These are phyloP conservation scores for Protodeltote pygarga DNA, from an alignment of 2,888 invertebrate genomes.

Conservation along the genomic window DNA sequence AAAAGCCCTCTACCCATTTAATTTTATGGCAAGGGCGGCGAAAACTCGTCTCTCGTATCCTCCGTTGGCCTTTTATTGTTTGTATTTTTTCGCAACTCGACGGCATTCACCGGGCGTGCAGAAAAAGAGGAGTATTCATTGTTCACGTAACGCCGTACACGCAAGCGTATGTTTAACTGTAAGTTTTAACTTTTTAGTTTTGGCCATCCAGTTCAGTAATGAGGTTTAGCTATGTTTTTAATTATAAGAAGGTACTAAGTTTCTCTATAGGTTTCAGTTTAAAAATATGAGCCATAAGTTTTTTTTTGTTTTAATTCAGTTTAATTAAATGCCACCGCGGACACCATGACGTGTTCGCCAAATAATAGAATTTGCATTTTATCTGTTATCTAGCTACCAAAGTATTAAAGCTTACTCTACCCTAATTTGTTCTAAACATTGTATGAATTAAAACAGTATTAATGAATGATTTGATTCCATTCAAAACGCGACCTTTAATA, in stretches of 20 bases:
- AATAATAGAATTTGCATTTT: too few relatives aligned
- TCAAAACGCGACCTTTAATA: too few relatives aligned
- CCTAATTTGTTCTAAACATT: too few relatives aligned
- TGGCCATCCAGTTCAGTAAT: slow-evolving; percentile 36
- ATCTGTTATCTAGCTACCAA: too few relatives aligned
- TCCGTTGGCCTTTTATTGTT: slow-evolving; percentile 71
- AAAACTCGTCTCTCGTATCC: slow-evolving; percentile 65
- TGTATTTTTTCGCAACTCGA: slow-evolving; percentile 71
- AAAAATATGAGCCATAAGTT: too few relatives aligned
- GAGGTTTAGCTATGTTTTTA: slow-evolving; percentile 25
- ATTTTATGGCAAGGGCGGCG: slow-evolving; percentile 76
- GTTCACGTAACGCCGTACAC: slow-evolving; percentile 68
- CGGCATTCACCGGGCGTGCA: slow-evolving; percentile 58
- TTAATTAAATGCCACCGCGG: too few relatives aligned
- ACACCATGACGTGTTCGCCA: too few relatives aligned
- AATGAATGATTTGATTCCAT: too few relatives aligned
- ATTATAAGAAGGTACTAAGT: slow-evolving; percentile 9
- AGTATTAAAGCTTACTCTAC: too few relatives aligned
- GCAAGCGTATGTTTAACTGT: slow-evolving; percentile 42
- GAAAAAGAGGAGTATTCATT: slow-evolving; percentile 68
- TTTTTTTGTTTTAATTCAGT: too few relatives aligned
- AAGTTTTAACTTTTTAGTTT: slow-evolving; percentile 44
- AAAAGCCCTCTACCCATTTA: slow-evolving; percentile 70
- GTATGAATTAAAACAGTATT: too few relatives aligned
- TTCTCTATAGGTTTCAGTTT: too few relatives aligned